Conservation (phyloP, 2,113 vertebrate genomes). For the Mus musculus region GRCm39 chr15:85495001-85495500, state of each 20-base stretch:
- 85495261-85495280: not conserved
- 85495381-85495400: not conserved
- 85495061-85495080: not conserved
- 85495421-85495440: not conserved
- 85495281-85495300: constrained; percentile 8
- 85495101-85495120: not conserved
- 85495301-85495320: constrained; percentile 43
- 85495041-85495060: constrained; percentile 56
- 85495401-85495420: not conserved
- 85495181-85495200: not conserved
- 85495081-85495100: not conserved
- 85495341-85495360: not conserved
- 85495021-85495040: not conserved
- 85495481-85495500: not conserved
- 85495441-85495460: fast-evolving
- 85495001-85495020: not conserved
- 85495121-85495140: not conserved
- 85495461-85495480: not conserved
- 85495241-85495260: not conserved
- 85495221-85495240: not conserved
- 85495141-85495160: not conserved
- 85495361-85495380: not conserved
- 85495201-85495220: not conserved
- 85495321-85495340: not conserved
- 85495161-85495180: not conserved